Evolutionary conservation across 1,140 invertebrate genomes (phyloP), one percentile per base, ranked within the genome.

Genomic region (Brachionus plicatilis): DNA sequence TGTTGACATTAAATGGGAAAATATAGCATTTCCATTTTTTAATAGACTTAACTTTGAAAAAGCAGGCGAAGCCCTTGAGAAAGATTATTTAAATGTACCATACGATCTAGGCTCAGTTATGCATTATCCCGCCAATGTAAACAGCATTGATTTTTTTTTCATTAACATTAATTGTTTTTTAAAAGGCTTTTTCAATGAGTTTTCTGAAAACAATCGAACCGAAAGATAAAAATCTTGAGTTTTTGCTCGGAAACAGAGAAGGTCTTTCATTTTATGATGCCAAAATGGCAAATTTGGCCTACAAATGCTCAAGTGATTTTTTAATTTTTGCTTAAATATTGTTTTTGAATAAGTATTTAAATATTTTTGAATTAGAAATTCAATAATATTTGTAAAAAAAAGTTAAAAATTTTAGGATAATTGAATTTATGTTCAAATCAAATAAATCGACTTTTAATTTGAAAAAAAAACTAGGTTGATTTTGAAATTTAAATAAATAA

Each of bases 71-170:
- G 60, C 66, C 20, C 33, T 88, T 84, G 88, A 88, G 60, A 87
- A 88, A 7, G 86, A 86, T 33, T 85, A 86, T 14, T 41, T 85
- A 24, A 84, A 86, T 37, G 37, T 86, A 17, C 88, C 88, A 9
- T 89, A 89, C 85, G 88, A 89, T 84, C 87, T 89, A 56, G 87
- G 87, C 24, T 87, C 87, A 11, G 76, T 89, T 41, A 89, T 89
- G 88, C 88, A 89, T 65, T 89, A 89, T 79, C 87, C 88, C 37
- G 88, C 88, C n/a, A 87, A 87, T 27, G 86, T 86, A 50, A 29
- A 24, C 5, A 29, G 33, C 33, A 37, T 37, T 37, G 17, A 80
- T 37, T 33, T 17, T 9, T n/a, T 27, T 17, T 85, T 86, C n/a
- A 68, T 85, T 29, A 85, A 85, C 45, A 79, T 72, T 33, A 53